Base-by-base conservation (phyloP, 2,888 invertebrate species). In the Cantharis nigra region DNA sequence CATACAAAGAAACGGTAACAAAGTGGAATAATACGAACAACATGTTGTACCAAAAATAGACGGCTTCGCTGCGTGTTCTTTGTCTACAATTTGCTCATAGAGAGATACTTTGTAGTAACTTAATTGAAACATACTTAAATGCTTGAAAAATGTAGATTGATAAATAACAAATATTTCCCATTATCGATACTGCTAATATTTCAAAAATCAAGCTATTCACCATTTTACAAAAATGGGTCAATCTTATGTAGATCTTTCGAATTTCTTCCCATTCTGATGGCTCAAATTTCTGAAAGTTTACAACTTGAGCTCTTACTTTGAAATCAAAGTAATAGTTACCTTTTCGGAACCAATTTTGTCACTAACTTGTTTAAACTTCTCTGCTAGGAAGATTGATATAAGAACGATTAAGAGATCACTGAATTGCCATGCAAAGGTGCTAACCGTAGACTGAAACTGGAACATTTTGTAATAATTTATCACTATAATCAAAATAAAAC, bases 341-440 rank as follows among this genome's bases (percentile, higher is more conserved):
- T 71, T 49, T 9, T 28, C 5, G 30, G 30, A 28, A n/a, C 23
- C 28, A 16, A 79, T 63, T 23, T 65, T 49, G 18, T 30, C 18
- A 65, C 64, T 74, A 62, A 80, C 64, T 74, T 79, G 78, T 28
- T 28, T 69, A 67, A 79, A 81, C 63, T 75, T 72, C 65, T 72
- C 70, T 3, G 75, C 73, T 71, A 80, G 16, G 10, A 71, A 70
- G 5, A 72, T 49, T 18, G 81, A 74, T 49, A 78, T 64, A 13
- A 80, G 14, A 30, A 80, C 64, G 10, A 80, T 63, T 23, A 80
- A 74, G 14, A 74, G 69, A 63, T 80, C 77, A 14, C 70, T 20
- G 65, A 77, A 81, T 69, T 80, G 80, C 81, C 81, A 81, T 3
- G 65, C 33, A 33, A 75, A 73, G 13, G 72, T 74, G 11, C 63